Base-by-base conservation (phyloP, 1,140 invertebrate species). In the Drosophila truncata region DNA sequence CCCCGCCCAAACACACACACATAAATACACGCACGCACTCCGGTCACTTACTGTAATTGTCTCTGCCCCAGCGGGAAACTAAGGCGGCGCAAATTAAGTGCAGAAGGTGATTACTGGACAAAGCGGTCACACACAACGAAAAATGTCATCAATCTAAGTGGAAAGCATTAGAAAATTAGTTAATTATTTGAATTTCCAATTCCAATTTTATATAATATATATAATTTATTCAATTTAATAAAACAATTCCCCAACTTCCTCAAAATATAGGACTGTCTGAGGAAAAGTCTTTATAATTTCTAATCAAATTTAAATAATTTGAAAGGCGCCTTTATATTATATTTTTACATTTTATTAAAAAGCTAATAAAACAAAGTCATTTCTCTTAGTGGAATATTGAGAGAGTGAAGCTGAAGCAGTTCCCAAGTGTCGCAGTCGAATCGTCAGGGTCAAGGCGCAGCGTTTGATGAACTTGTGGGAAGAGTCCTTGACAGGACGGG, bases 21-120 rank as follows among this genome's bases (percentile, higher is more conserved):
- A 41, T 4, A 41, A n/a, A 25, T 35, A 27, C 50, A 42, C 63
- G 55, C 55, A 79, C 61, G 52, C 67, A 86, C 78, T 83, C 70
- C 57, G 83, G 59, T 80, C 85, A 90, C 85, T 88, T 88, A 90
- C 62, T 67, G 78, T 88, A 88, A 88, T 90, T 88, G 78, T 84
- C 74, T 78, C 74, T 78, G 66, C 60, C 52, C 62, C 65, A 63
- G 59, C 71, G 59, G 70, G 46, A 61, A 59, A 47, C 50, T 58
- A 60, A 83, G 59, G 63, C 64, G 66, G 42, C 63, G 83, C 73
- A 78, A 88, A 87, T 87, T 87, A 87, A 87, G 85, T 87, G 84
- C 85, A 87, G 84, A 90, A 80, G 78, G 61, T 80, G 80, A 78
- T 87, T 84, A 90, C 72, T 65, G 42, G 16, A 35, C 25, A 41